Evolutionary conservation across 2,888 invertebrate species (phyloP).

Genomic region (Orchesella flavescens): DNA sequence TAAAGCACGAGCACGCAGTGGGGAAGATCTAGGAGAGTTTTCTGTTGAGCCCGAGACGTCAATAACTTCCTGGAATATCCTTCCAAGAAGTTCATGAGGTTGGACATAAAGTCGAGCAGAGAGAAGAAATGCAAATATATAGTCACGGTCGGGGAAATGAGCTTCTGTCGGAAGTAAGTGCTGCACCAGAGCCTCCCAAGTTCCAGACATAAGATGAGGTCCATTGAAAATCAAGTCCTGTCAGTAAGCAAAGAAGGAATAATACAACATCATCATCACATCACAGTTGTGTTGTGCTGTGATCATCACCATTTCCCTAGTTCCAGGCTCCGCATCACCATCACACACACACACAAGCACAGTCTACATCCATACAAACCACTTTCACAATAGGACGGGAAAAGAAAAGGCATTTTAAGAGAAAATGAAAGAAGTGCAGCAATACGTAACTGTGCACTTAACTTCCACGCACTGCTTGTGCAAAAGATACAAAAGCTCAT

Average conservation of each 20-base stretch:
- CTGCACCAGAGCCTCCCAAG: constrained; percentile 89
- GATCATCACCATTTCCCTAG: constrained; percentile 38
- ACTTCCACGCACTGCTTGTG: not conserved
- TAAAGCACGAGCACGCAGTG: constrained; percentile 31
- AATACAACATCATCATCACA: constrained; percentile 33
- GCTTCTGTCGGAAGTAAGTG: constrained; percentile 93
- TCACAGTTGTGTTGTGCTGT: not conserved
- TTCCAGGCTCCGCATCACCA: constrained; percentile 13
- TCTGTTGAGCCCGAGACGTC: constrained; percentile 51
- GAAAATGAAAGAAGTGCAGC: constrained; percentile 36
- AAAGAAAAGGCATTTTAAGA: constrained; percentile 6
- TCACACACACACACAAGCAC: no score
- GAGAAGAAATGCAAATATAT: constrained; percentile 93
- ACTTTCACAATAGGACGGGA: not conserved
- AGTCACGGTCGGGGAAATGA: constrained; percentile 89
- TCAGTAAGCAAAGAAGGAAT: constrained; percentile 40
- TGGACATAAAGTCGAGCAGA: constrained; percentile 93
- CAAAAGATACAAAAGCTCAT: constrained; percentile 23
- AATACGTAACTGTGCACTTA: constrained; percentile 8
- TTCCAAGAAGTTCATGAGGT: constrained; percentile 91
- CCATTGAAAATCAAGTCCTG: constrained; percentile 82
- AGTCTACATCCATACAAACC: no score
- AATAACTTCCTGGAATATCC: constrained; percentile 76
- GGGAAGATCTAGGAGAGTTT: constrained; percentile 46
- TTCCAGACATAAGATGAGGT: constrained; percentile 87